Evolutionary conservation across 1,140 invertebrate genomes (phyloP).

Genomic region (Drosophila auraria): DNA sequence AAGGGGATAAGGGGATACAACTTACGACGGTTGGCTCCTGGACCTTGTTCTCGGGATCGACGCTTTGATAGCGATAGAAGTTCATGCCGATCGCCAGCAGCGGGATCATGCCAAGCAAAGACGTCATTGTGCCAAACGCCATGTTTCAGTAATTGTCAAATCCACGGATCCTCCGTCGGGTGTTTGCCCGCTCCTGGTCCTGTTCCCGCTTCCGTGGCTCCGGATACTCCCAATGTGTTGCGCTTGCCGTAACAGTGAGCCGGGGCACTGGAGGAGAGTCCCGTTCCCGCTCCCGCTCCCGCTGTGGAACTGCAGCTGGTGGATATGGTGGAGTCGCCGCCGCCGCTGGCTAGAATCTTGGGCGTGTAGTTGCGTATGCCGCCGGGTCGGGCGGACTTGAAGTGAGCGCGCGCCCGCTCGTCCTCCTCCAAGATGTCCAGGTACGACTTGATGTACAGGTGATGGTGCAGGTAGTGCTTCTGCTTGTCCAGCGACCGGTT

Average conservation of each 20-base stretch:
- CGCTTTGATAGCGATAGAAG: slow-evolving; percentile 91
- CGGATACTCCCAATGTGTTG: slow-evolving; percentile 6
- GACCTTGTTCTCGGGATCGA: slow-evolving; percentile 93
- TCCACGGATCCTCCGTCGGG: slow-evolving; percentile 76
- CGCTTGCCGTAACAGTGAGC: slow-evolving; percentile 37
- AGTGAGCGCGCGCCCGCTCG: slow-evolving; percentile 82
- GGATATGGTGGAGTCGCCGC: slow-evolving; percentile 26
- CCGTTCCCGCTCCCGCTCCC: slow-evolving; percentile 9
- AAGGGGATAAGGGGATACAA: no score
- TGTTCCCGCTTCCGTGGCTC: slow-evolving; percentile 1
- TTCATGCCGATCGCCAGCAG: slow-evolving; percentile 92
- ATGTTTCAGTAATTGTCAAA: slow-evolving; percentile 85
- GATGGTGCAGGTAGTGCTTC: slow-evolving; percentile 87
- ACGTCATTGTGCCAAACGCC: slow-evolving; percentile 85
- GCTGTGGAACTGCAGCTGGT: slow-evolving; percentile 11
- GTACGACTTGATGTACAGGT: slow-evolving; percentile 88
- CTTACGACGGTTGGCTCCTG: slow-evolving; percentile 89
- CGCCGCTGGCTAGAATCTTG: slow-evolving; percentile 87
- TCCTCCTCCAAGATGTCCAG: slow-evolving; percentile 86
- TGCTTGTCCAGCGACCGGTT: slow-evolving; percentile 86
- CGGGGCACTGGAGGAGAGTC: slow-evolving; percentile 69
- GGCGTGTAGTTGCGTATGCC: slow-evolving; percentile 89
- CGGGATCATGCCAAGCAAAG: slow-evolving; percentile 91
- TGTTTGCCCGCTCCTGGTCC: slow-evolving; percentile 32
- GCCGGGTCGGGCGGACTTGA: slow-evolving; percentile 86